These are phyloP conservation scores for Rhizoglyphus robini DNA, from an alignment of 1,140 invertebrate species.

Conservation along the genomic window DNA sequence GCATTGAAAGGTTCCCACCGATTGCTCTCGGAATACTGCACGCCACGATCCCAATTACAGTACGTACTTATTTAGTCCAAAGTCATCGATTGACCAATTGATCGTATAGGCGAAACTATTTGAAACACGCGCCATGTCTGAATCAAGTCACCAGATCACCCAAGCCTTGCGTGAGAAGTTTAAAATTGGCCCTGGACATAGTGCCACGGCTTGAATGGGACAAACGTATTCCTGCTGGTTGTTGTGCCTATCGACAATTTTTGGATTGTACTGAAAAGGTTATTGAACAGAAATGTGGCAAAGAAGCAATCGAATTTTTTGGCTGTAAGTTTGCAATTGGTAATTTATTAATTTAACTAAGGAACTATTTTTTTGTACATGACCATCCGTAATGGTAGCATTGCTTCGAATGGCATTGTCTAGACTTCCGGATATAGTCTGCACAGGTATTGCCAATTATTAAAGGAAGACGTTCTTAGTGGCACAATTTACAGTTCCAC, in stretches of 20 bases:
- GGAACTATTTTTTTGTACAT: not conserved
- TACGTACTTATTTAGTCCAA: not conserved
- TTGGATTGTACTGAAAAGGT: conserved; percentile 25
- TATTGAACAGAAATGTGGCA: conserved; percentile 28
- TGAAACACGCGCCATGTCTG: conserved; percentile 28
- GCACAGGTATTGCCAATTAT: conserved; percentile 8
- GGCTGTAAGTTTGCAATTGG: not conserved
- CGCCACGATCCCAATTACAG: conserved; percentile 25
- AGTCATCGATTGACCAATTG: not conserved
- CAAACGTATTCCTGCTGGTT: conserved; percentile 29
- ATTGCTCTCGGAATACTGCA: conserved; percentile 28
- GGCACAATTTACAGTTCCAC: not conserved
- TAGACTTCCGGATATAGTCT: conserved; percentile 27
- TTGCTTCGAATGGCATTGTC: conserved; percentile 27
- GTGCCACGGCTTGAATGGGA: conserved; percentile 27
- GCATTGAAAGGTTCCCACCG: conserved; percentile 16
- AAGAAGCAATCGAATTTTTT: conserved; percentile 26
- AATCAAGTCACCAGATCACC: conserved; percentile 21
- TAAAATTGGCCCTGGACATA: conserved; percentile 28
- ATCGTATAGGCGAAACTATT: conserved; percentile 23
- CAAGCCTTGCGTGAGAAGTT: conserved; percentile 28
- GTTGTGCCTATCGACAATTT: conserved; percentile 24
- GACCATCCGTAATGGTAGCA: conserved; percentile 19
- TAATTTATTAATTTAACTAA: not conserved
- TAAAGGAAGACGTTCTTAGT: not conserved